phyloP scores from a whole-genome alignment of 2,888 invertebrate species.

The Brachypterus glaber region DNA sequence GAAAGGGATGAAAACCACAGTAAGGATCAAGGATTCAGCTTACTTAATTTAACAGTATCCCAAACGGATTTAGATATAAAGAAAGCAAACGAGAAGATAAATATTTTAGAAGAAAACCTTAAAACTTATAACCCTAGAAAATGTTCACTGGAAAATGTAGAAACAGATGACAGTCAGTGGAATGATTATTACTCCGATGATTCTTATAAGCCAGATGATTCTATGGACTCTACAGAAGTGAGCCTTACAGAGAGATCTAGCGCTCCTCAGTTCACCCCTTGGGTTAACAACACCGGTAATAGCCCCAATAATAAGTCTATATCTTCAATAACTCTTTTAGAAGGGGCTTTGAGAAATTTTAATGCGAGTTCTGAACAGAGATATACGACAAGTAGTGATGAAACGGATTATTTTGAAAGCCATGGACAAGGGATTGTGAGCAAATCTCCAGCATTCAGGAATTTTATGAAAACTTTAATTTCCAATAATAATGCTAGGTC shows the following conservation, averaged over 20 bases:
- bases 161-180: constrained; percentile 2
- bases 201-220: constrained; percentile 7
- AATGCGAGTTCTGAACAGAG: too few relatives aligned
- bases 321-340: too few relatives aligned
- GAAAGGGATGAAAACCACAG: constrained; percentile 24
- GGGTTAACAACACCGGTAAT: background rate
- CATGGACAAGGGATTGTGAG: constrained; percentile 32
- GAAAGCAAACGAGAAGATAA: constrained; percentile 31
- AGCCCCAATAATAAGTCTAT: too few relatives aligned
- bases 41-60: constrained; percentile 15
- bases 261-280: background rate
- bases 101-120: constrained; percentile 31
- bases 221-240: too few relatives aligned
- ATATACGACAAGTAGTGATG: too few relatives aligned
- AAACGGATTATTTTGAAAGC: too few relatives aligned
- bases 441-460: constrained; percentile 32
- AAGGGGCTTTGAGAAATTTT: too few relatives aligned
- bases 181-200: constrained; percentile 4
- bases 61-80: constrained; percentile 32
- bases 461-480: constrained; percentile 27
- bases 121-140: constrained; percentile 26
- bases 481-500: too few relatives aligned
- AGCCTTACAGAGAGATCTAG: background rate
- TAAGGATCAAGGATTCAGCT: background rate
- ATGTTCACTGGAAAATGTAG: too few relatives aligned